These are phyloP conservation scores for Hydractinia echinata DNA, from an alignment of 30 jellyfish, hydroid and myxozoan species.

Conservation along the genomic window DNA sequence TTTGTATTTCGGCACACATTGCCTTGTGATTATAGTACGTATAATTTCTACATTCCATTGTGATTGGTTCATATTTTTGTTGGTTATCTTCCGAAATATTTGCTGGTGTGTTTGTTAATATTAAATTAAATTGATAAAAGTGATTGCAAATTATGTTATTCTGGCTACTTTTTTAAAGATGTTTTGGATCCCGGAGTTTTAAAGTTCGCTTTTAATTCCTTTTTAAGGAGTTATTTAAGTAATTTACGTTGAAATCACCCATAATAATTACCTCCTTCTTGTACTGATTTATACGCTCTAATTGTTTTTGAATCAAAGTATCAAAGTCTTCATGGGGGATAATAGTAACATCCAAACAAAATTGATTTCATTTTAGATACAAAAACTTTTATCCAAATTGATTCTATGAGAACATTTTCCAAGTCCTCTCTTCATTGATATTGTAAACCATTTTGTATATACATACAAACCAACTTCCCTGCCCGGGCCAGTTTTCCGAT, in stretches of 20 bases:
- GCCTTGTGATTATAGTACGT: too few relatives aligned
- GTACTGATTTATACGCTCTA: conserved; percentile 3
- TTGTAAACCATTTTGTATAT: neutral
- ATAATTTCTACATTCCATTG: neutral
- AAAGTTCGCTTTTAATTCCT: neutral
- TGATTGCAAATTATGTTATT: neutral
- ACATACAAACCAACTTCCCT: neutral
- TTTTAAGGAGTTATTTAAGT: neutral
- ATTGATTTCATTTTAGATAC: neutral
- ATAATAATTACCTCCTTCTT: neutral
- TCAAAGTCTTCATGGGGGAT: neutral
- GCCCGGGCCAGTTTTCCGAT: neutral
- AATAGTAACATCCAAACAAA: neutral
- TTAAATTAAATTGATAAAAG: neutral
- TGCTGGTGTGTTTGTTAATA: neutral
- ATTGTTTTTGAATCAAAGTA: neutral
- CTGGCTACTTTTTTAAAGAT: neutral
- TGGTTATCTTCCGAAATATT: neutral
- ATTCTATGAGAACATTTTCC: neutral
- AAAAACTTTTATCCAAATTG: neutral
- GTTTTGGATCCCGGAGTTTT: neutral
- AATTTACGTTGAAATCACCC: conserved; percentile 2
- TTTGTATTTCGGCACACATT: neutral
- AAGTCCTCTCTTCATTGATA: neutral
- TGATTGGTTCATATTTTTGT: conserved; percentile 2